A percentile compares a stretch with the other conserved stretches of the same genome.
Evolutionary conservation across 2,888 invertebrate species (phyloP).

Genomic region (Drosophila mayaguana): DNA sequence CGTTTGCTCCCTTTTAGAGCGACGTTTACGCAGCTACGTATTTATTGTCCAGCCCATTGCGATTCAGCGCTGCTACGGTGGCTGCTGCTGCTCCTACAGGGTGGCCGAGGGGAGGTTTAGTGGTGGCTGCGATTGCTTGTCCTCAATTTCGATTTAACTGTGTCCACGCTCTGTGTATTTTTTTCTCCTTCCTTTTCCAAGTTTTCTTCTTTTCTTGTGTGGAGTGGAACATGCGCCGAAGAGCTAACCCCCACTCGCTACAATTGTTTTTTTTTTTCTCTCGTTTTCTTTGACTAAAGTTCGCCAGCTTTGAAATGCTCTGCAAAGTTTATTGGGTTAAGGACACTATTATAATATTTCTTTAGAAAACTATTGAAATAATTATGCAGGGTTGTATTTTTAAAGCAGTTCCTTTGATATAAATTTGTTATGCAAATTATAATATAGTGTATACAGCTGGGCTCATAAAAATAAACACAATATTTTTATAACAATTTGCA

Average conservation of each 20-base stretch:
- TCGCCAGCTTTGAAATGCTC: neutral
- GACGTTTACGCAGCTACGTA: slow-evolving; percentile 39
- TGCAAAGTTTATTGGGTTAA: slow-evolving; percentile 3
- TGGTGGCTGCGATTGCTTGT: slow-evolving; percentile 18
- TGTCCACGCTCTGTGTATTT: slow-evolving; percentile 24
- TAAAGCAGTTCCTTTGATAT: neutral
- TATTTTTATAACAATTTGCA: neutral
- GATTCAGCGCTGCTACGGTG: slow-evolving; percentile 1
- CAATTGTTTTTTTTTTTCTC: neutral
- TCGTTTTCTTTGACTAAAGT: neutral
- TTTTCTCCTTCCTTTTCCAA: neutral
- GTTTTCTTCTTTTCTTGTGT: slow-evolving; percentile 5
- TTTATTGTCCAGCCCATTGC: slow-evolving; percentile 39
- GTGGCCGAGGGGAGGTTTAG: neutral
- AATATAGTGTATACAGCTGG: neutral
- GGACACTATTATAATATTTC: neutral
- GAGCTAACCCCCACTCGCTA: slow-evolving; percentile 3
- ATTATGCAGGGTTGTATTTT: neutral
- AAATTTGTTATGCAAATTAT: neutral
- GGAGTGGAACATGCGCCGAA: slow-evolving; percentile 38
- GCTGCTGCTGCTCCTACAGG: neutral
- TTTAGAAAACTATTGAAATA: neutral
- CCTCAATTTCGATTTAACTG: slow-evolving; percentile 32
- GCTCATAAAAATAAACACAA: neutral
- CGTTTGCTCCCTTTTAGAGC: slow-evolving; percentile 16